These are phyloP conservation scores for Lamellibrachia luymesi DNA, from an alignment of 1,140 invertebrate species.

Conservation along the genomic window DNA sequence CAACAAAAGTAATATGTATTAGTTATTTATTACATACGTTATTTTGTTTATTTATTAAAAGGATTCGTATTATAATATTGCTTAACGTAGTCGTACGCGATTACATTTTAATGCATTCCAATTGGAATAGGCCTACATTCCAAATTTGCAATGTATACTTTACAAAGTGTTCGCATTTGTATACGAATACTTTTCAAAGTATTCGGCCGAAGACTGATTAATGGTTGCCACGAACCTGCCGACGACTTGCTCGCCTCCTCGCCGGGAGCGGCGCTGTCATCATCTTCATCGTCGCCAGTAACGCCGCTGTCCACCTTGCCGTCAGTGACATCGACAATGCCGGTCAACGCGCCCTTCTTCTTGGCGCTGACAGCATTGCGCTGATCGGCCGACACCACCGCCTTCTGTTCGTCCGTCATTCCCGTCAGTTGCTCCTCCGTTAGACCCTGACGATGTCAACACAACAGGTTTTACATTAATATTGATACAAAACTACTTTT, in stretches of 20 bases:
- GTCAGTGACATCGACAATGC: background rate
- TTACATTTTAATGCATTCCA: too few relatives aligned
- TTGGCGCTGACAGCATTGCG: background rate
- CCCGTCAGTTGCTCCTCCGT: background rate
- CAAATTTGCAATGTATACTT: too few relatives aligned
- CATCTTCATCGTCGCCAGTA: background rate
- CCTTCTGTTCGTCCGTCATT: background rate
- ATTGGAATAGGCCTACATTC: too few relatives aligned
- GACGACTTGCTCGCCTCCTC: background rate
- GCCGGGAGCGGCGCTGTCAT: too few relatives aligned
- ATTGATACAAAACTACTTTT: background rate
- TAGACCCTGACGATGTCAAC: background rate
- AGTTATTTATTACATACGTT: too few relatives aligned
- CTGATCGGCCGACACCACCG: background rate
- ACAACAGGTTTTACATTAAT: background rate
- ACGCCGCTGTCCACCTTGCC: too few relatives aligned
- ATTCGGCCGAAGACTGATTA: background rate
- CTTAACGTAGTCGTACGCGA: too few relatives aligned
- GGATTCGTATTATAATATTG: too few relatives aligned
- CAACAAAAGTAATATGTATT: too few relatives aligned
- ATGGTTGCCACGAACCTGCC: background rate
- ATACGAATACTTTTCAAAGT: background rate
- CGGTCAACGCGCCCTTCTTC: background rate
- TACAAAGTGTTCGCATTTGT: background rate
- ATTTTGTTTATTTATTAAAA: too few relatives aligned